Evolutionary conservation across 2,113 vertebrate genomes (phyloP).

Genomic region (Ceuthmochares aereus): DNA sequence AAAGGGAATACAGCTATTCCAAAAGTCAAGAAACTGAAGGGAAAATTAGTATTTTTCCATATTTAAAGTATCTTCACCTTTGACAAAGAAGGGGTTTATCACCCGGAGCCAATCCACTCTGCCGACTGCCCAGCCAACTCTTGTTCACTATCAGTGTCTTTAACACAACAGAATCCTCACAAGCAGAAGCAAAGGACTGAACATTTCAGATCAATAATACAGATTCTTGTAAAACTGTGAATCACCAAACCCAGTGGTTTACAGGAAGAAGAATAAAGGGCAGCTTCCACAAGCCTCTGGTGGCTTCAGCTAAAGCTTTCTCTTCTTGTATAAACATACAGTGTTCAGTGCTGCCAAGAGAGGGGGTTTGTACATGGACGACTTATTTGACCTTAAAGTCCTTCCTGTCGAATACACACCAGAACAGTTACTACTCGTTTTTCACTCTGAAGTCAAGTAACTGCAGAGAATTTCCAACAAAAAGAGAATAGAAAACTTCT

Average conservation of each 20-base stretch:
- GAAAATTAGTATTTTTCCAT: neutral
- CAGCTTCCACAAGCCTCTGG: neutral
- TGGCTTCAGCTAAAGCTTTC: neutral
- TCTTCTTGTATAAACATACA: neutral
- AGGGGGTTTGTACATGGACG: neutral
- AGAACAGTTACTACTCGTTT: neutral
- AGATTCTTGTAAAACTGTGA: neutral
- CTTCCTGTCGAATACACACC: neutral
- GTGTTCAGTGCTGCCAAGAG: neutral
- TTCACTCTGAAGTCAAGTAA: neutral
- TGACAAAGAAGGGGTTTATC: neutral
- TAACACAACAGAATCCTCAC: neutral
- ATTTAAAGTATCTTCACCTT: neutral
- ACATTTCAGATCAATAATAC: neutral
- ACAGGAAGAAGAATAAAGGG: neutral
- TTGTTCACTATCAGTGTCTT: neutral
- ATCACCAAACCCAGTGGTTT: neutral
- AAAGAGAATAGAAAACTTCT: neutral
- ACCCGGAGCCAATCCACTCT: neutral
- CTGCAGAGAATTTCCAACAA: neutral
- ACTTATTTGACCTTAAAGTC: neutral
- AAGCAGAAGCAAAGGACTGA: neutral
- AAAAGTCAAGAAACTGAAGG: neutral
- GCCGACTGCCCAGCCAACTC: neutral
- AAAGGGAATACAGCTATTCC: neutral